Conservation (phyloP, 2,888 invertebrate species). For the Heliconius sara region DNA sequence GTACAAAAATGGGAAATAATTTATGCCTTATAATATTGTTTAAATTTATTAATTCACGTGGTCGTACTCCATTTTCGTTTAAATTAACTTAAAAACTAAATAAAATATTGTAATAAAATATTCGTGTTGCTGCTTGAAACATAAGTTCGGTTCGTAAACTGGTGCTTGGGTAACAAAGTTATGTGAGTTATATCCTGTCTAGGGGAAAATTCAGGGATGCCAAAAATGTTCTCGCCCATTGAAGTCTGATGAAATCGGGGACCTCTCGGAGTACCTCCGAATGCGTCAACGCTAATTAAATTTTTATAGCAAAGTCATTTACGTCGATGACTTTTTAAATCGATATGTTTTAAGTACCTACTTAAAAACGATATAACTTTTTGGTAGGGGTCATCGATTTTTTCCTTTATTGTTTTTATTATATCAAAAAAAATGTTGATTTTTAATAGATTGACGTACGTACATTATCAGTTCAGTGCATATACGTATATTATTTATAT, state of each 20-base stretch:
- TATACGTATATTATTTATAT: too few relatives aligned
- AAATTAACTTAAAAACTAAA: too few relatives aligned
- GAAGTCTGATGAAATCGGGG: slow-evolving; percentile 47
- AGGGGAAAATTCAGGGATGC: slow-evolving; percentile 43
- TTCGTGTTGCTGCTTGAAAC: too few relatives aligned
- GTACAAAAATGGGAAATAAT: too few relatives aligned
- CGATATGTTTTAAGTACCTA: slow-evolving; percentile 13
- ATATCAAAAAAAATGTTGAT: background rate
- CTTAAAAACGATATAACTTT: background rate
- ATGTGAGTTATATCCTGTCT: slow-evolving; percentile 30
- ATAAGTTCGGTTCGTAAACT: background rate
- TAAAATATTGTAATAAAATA: too few relatives aligned
- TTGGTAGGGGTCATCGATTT: background rate
- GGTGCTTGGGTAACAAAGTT: background rate
- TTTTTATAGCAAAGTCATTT: slow-evolving; percentile 48
- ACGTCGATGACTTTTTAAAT: slow-evolving; percentile 13
- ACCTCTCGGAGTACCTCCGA: background rate
- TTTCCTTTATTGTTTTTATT: background rate
- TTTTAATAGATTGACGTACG: background rate
- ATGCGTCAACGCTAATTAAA: slow-evolving; percentile 47
- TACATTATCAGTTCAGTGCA: background rate
- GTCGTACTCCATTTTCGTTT: too few relatives aligned
- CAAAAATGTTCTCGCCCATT: slow-evolving; percentile 40
- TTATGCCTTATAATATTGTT: too few relatives aligned
- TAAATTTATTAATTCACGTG: too few relatives aligned